A percentile compares a stretch with the other conserved stretches of the same genome.
Evolutionary conservation across 2,888 invertebrate species (phyloP).

Genomic region (Marronus borbonicus): DNA sequence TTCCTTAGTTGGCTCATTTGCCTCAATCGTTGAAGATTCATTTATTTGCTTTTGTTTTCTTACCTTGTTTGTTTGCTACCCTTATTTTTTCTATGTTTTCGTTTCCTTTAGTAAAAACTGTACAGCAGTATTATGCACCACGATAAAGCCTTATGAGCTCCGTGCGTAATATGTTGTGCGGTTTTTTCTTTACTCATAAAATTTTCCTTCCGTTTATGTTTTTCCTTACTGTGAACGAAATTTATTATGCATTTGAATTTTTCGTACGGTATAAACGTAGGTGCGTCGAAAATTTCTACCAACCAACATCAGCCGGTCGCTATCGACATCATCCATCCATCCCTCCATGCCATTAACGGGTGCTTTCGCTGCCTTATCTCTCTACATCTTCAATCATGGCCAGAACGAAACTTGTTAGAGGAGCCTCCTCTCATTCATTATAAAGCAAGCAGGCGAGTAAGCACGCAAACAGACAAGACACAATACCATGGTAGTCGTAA

Average conservation of each 20-base stretch:
- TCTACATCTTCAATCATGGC: conserved; percentile 60
- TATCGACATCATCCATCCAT: conserved; percentile 36
- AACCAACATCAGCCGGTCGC: conserved; percentile 20
- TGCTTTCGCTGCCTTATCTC: conserved; percentile 57
- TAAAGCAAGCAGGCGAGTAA: conserved; percentile 51
- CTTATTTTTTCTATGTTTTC: no score
- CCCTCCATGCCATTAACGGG: conserved; percentile 56
- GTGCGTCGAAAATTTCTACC: conserved; percentile 14
- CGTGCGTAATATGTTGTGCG: background rate
- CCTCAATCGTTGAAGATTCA: no score
- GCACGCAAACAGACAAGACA: conserved; percentile 53
- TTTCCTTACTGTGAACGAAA: background rate
- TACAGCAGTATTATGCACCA: no score
- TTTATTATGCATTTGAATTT: conserved; percentile 35
- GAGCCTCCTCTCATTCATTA: conserved; percentile 55
- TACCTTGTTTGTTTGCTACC: no score
- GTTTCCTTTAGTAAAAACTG: no score
- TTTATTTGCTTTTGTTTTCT: no score
- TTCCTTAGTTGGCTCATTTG: no score
- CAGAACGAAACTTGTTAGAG: conserved; percentile 60
- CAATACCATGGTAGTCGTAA: conserved; percentile 54
- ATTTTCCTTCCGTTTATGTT: background rate
- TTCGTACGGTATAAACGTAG: background rate
- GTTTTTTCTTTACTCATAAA: background rate
- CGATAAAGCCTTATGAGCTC: no score